phyloP scores from a whole-genome alignment of 2,888 invertebrate species.

The Drosophila nr. perissopoda region DNA sequence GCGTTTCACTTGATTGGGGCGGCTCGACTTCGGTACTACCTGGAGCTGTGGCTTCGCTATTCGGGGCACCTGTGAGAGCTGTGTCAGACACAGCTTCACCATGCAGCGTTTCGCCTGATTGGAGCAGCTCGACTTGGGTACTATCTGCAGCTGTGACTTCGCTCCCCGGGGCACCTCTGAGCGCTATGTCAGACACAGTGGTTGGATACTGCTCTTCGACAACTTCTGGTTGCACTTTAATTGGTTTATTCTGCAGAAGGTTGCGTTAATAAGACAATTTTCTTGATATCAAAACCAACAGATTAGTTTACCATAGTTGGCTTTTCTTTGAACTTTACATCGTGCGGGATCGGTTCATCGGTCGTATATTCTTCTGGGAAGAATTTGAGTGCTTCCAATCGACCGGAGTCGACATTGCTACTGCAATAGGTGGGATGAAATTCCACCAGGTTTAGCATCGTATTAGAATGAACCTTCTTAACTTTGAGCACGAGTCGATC shows the following conservation, averaged over 20 bases:
- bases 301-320: constrained; percentile 80
- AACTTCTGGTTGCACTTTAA: constrained; percentile 12
- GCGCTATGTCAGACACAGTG: neutral
- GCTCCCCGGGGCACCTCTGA: neutral
- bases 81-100: neutral
- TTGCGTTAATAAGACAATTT: neutral
- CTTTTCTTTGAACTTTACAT: constrained; percentile 69
- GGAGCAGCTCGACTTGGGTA: neutral
- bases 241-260: constrained; percentile 17
- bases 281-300: neutral
- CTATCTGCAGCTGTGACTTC: constrained; percentile 3
- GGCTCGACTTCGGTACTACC: constrained; percentile 2
- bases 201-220: neutral
- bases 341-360: constrained; percentile 82
- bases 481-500: constrained; percentile 90
- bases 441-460: constrained; percentile 87
- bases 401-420: constrained; percentile 88
- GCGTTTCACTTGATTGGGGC: constrained; percentile 7
- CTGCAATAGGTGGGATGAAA: constrained; percentile 90
- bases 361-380: constrained; percentile 87
- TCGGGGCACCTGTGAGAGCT: no score
- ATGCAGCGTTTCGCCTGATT: constrained; percentile 6
- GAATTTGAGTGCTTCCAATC: constrained; percentile 88
- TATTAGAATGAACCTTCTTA: constrained; percentile 87
- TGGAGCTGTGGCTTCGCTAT: neutral